Evolutionary conservation across 2,113 vertebrate genomes (phyloP), one percentile per base, ranked within the genome.

Genomic region (Gymnocephalus cernua): DNA sequence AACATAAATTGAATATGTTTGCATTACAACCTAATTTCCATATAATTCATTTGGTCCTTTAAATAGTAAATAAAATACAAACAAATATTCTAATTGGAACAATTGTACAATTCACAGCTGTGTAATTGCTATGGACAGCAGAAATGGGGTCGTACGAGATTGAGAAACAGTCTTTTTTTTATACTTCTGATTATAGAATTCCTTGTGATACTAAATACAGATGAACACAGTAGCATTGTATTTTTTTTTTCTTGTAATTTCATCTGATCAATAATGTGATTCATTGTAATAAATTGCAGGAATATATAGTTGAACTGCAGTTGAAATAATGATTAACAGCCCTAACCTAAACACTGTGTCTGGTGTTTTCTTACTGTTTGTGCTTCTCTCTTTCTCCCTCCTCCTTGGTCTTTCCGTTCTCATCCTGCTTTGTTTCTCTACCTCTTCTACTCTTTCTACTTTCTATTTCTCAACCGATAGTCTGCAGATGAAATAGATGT

Each of bases 401-500:
- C 16, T 25, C 23, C 48, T 41, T 45, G 8, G 23, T 51, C 32
- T 51, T 23, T 44, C 62, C n/a, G 38, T 57, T 45, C 58, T 58
- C 32, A 44, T 29, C 32, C 32, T 23, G 38, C 61, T 70, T 35
- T 67, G 27, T 69, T n/a, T 53, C n/a, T 77, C 41, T 71, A 4
- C 44, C 21, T 51, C 4, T 48, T 67, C 51, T 67, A 6, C 41
- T 77, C 19, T 68, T 65, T 48, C 32, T 32, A 5, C 38, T 69
- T 62, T 50, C 72, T 76, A 1, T 79, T 67, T 44, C 62, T 70
- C 6, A 27, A 58, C 62, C 32, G 53, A 14, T 69, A 92, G 90
- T 86, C 90, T 32, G 45, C 91, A 87, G 90, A 91, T 41, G 90
- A 91, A 25, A 74, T 92, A 61, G 62, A 88, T 64, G 27, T 21